These are phyloP conservation scores for Bufo bufo DNA, from an alignment of 2,113 vertebrate species.

Conservation along the genomic window DNA sequence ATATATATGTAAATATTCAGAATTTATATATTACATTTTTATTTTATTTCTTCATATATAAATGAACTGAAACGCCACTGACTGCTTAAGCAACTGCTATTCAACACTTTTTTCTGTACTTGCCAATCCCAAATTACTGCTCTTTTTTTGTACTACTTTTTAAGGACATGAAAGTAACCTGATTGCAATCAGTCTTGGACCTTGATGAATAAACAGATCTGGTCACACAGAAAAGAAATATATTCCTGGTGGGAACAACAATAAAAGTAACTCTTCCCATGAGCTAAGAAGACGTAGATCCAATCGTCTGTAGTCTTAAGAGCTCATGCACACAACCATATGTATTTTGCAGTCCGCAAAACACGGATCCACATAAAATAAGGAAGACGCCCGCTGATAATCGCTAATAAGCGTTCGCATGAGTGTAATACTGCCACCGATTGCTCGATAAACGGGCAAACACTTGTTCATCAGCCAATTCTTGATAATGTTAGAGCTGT, in stretches of 20 bases:
- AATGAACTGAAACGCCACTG: not conserved
- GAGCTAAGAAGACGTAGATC: not conserved
- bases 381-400: too few species aligned
- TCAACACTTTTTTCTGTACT: not conserved
- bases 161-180: constrained; percentile 37
- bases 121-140: constrained; percentile 29
- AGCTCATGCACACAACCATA: too few species aligned
- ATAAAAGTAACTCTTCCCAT: not conserved
- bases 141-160: constrained; percentile 6
- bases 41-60: not conserved
- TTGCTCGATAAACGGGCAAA: too few species aligned
- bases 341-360: too few species aligned
- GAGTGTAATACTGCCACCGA: too few species aligned
- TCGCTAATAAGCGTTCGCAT: too few species aligned
- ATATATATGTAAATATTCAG: not conserved
- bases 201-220: constrained; percentile 36
- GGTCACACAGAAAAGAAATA: not conserved
- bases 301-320: not conserved
- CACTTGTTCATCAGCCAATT: too few species aligned
- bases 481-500: too few species aligned
- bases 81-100: not conserved
- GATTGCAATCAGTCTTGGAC: constrained; percentile 49
- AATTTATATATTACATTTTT: not conserved
- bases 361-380: too few species aligned
- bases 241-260: constrained; percentile 38